Evolutionary conservation across 2,888 invertebrate species (phyloP).

Genomic region (Chironomus riparius): DNA sequence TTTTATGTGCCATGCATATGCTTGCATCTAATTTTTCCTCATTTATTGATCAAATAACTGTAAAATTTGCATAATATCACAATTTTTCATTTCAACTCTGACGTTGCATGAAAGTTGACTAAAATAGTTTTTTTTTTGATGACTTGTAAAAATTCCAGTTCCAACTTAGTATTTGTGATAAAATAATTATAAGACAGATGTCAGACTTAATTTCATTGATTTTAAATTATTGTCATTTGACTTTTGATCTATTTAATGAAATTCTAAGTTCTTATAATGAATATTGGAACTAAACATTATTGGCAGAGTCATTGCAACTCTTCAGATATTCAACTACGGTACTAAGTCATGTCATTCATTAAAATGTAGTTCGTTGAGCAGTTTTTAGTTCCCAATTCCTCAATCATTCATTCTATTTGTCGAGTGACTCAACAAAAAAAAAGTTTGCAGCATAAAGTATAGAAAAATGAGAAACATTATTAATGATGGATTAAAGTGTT

Average conservation of each 20-base stretch:
- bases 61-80: conserved; percentile 15
- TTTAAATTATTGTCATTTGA: not conserved
- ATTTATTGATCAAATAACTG: conserved; percentile 17
- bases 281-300: too few relatives aligned
- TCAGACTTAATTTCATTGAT: not conserved
- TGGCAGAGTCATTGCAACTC: not conserved
- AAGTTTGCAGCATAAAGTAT: not conserved
- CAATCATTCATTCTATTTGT: conserved; percentile 13
- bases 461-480: not conserved
- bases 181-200: not conserved
- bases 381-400: not conserved
- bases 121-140: not conserved
- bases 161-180: not conserved
- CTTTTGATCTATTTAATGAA: not conserved
- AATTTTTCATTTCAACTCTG: not conserved
- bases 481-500: conserved; percentile 24
- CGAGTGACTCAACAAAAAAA: conserved; percentile 16
- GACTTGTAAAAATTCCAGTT: not conserved
- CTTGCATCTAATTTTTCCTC: too few relatives aligned
- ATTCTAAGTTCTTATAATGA: not conserved
- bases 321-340: too few relatives aligned
- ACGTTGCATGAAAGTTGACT: not conserved
- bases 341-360: too few relatives aligned
- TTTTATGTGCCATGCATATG: not conserved
- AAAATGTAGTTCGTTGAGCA: too few relatives aligned